Evolutionary conservation across 2,797 vertebrate species (phyloP).

Genomic region (Meda fulgida): DNA sequence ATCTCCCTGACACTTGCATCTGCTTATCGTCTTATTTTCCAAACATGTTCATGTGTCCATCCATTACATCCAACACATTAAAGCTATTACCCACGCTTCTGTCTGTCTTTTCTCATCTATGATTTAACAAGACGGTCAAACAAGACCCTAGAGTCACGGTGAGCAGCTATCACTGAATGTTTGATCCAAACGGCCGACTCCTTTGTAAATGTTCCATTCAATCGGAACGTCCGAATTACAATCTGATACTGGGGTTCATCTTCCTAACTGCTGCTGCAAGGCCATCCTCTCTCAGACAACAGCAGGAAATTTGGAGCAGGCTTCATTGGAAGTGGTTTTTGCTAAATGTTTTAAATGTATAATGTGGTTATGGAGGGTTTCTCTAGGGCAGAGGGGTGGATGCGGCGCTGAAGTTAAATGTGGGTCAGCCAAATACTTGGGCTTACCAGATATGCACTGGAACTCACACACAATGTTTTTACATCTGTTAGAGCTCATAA

Average conservation of each 20-base stretch:
- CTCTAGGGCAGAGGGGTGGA: constrained; percentile 48
- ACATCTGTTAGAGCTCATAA: constrained; percentile 40
- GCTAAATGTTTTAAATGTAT: constrained; percentile 39
- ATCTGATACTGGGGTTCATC: constrained; percentile 18
- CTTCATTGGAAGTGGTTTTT: constrained; percentile 54
- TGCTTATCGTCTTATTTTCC: constrained; percentile 12
- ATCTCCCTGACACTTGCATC: neutral
- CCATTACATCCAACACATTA: constrained; percentile 1
- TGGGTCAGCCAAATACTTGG: constrained; percentile 63
- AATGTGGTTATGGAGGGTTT: constrained; percentile 51
- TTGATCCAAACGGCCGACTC: neutral
- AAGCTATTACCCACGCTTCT: neutral
- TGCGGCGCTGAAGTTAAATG: constrained; percentile 41
- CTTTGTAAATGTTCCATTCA: constrained; percentile 33
- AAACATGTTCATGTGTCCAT: neutral
- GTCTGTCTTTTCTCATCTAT: constrained; percentile 14
- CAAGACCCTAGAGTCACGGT: neutral
- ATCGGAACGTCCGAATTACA: constrained; percentile 6
- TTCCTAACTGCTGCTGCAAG: constrained; percentile 30
- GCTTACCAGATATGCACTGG: constrained; percentile 40
- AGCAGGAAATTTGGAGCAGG: constrained; percentile 70
- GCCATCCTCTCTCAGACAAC: constrained; percentile 50
- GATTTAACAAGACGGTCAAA: constrained; percentile 19
- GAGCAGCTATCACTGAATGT: neutral
- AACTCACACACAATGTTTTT: constrained; percentile 41